Base-by-base conservation (phyloP, 2,113 vertebrate species). In the Nycticebus coucang region DNA sequence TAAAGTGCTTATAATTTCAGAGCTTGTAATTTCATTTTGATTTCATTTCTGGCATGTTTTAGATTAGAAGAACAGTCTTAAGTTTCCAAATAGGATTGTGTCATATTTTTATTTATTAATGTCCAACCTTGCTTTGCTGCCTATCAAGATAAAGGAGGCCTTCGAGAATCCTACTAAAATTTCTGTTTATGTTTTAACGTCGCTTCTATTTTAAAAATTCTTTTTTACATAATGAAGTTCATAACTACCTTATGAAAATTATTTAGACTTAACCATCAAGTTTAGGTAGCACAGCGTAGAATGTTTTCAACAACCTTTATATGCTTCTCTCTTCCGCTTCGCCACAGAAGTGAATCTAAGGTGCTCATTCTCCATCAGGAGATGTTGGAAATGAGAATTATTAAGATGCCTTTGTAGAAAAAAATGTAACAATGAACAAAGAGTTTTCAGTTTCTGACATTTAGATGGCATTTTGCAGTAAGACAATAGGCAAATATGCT, bases 381-480 rank as follows among this genome's bases (percentile, higher is more conserved):
- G 41, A 81, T 64, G 50, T 10, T 68, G 28, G 24, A 60, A 91
- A 74, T 92, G 33, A 79, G 30, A 94, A 89, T 59, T 66, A 80
- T 62, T 95, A 89, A 88, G 79, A 95, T 95, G 91, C 74, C 53
- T 59, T 57, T 86, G 59, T 80, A 93, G 62, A 62, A 84, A 95
- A 93, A 92, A 96, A 85, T 79, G 26, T 15, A 92, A 81, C 2
- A 41, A 82, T 30, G 78, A 93, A 95, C 89, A 96, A 94, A 92
- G 88, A 59, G 79, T 68, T 50, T 95, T 94, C 87, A 81, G 88
- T 96, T 95, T 88, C 86, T 97, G 96, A 96, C 95, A 97, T 96
- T 97, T 96, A 94, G 71, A 83, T 93, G 94, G 57, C 57, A 95
- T 97, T 96, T 94, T 94, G 53, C 78, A 93, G 64, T 68, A 92